phyloP scores from a whole-genome alignment of 1,140 invertebrate genomes.

The Branchinecta lynchi region DNA sequence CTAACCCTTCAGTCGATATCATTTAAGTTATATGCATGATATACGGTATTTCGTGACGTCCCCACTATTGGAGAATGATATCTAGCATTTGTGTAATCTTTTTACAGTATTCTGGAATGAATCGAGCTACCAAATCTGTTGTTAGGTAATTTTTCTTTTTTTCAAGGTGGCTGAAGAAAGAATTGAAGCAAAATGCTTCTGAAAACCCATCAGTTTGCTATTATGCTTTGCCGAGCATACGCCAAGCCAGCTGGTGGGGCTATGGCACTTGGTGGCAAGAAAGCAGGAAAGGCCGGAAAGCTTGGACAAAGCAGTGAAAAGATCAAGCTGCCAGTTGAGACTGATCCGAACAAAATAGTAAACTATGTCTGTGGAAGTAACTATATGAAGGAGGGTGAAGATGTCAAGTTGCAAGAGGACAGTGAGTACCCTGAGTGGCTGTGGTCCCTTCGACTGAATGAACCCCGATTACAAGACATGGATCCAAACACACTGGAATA shows the following conservation, averaged over 20 bases:
- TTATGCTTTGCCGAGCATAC: background rate
- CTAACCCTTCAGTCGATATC: no score
- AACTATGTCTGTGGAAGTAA: conserved; percentile 74
- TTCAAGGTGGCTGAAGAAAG: no score
- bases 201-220: background rate
- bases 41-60: no score
- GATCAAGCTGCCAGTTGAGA: conserved; percentile 63
- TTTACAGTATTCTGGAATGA: no score
- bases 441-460: conserved; percentile 50
- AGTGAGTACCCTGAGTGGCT: conserved; percentile 87
- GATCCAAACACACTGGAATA: conserved; percentile 64
- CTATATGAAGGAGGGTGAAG: conserved; percentile 53
- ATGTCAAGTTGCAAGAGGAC: conserved; percentile 65
- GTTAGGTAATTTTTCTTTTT: no score
- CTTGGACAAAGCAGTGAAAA: conserved; percentile 44
- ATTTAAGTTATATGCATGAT: no score
- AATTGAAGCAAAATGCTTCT: background rate
- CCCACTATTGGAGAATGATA: no score
- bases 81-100: no score
- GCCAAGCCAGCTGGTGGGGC: background rate
- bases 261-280: conserved; percentile 30
- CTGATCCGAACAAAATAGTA: conserved; percentile 58
- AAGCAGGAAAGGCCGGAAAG: conserved; percentile 37
- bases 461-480: conserved; percentile 47
- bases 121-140: no score